Conservation (phyloP, 1,140 invertebrate species). For the Lordiphosa mommai region DNA sequence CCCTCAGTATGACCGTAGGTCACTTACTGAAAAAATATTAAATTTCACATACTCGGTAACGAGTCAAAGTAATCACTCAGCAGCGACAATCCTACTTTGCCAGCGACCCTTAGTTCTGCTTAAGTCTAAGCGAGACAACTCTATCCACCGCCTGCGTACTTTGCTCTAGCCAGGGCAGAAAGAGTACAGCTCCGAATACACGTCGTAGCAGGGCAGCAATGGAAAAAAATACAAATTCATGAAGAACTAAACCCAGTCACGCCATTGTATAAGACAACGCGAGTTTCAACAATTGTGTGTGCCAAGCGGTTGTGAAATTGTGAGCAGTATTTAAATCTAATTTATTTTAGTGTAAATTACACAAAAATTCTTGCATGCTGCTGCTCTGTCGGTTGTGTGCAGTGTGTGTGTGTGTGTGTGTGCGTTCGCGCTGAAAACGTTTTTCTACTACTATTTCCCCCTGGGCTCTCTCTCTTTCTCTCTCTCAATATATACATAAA, state of each 20-base stretch:
- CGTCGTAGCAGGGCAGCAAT: conserved; percentile 71
- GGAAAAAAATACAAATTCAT: conserved; percentile 68
- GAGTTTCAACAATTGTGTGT: conserved; percentile 31
- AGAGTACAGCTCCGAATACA: conserved; percentile 76
- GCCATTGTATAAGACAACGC: conserved; percentile 43
- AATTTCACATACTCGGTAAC: conserved; percentile 10
- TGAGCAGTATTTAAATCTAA: conserved; percentile 43
- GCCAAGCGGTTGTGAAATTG: conserved; percentile 13
- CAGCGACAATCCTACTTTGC: too few species aligned
- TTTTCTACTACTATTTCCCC: conserved; percentile 45
- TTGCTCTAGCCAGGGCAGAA: conserved; percentile 60
- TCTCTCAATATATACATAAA: background rate
- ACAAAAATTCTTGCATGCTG: conserved; percentile 73
- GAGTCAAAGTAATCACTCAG: conserved; percentile 28
- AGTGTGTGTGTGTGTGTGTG: conserved; percentile 35
- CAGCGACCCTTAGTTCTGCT: conserved; percentile 15
- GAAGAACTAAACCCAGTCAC: conserved; percentile 44
- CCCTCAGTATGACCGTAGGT: conserved; percentile 16
- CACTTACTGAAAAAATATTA: too few species aligned
- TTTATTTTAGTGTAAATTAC: conserved; percentile 34
- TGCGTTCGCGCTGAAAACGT: conserved; percentile 73
- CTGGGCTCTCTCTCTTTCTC: conserved; percentile 5
- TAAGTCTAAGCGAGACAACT: conserved; percentile 33
- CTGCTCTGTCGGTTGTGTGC: conserved; percentile 41
- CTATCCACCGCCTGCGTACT: conserved; percentile 44